Conservation (phyloP, 2,888 invertebrate species). For the Branchipolynoe longqiensis region DNA sequence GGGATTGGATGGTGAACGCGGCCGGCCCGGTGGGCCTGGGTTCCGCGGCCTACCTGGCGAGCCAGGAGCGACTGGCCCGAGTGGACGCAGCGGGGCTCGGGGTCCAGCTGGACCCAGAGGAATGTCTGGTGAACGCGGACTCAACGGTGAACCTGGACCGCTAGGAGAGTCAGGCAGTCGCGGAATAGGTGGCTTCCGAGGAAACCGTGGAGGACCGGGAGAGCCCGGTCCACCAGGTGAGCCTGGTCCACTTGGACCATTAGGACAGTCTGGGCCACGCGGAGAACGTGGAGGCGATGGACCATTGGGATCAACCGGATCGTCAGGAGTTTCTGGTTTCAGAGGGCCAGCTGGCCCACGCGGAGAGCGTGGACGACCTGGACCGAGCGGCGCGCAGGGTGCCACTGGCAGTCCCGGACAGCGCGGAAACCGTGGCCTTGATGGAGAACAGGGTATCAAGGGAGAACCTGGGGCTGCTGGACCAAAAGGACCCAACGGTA, state of each 20-base stretch:
- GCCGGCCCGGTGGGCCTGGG: constrained; percentile 60
- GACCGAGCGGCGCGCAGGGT: constrained; percentile 62
- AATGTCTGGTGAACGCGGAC: constrained; percentile 26
- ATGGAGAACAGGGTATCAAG: constrained; percentile 55
- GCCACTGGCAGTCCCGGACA: constrained; percentile 49
- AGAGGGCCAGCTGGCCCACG: constrained; percentile 49
- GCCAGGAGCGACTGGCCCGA: constrained; percentile 57
- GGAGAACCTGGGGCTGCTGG: constrained; percentile 60
- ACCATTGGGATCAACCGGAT: constrained; percentile 36
- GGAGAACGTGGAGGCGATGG: constrained; percentile 9
- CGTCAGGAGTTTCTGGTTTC: constrained; percentile 50
- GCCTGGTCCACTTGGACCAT: constrained; percentile 54
- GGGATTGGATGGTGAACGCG: constrained; percentile 64
- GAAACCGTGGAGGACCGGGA: constrained; percentile 66
- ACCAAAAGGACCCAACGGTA: constrained; percentile 48
- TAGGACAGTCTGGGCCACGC: constrained; percentile 45
- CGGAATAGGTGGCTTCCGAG: constrained; percentile 62
- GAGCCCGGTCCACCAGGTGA: constrained; percentile 60
- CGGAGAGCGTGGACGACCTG: constrained; percentile 60
- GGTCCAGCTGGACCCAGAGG: constrained; percentile 63
- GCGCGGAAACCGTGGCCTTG: constrained; percentile 22
- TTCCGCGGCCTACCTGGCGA: constrained; percentile 57
- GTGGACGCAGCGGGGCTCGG: constrained; percentile 57
- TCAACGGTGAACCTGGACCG: constrained; percentile 51
- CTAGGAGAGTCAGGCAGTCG: constrained; percentile 59